phyloP scores from a whole-genome alignment of 2,888 invertebrate species.

The Agrypnus murinus region DNA sequence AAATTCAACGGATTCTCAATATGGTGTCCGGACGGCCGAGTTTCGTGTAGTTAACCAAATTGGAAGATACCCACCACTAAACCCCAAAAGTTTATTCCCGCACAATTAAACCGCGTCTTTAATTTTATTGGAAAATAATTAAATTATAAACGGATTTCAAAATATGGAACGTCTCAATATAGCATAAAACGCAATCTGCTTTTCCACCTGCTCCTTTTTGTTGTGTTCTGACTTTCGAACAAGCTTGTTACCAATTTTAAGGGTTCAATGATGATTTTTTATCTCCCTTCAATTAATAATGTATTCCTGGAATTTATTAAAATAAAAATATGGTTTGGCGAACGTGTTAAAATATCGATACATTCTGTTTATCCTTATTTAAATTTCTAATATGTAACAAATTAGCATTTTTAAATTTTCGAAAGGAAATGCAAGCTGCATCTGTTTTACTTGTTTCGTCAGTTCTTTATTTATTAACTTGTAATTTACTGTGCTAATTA shows the following conservation, averaged over 20 bases:
- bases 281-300: no score
- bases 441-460: constrained; percentile 18
- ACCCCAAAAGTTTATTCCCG: constrained; percentile 8
- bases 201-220: constrained; percentile 14
- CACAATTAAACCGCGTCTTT: constrained; percentile 31
- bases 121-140: constrained; percentile 35
- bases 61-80: constrained; percentile 24
- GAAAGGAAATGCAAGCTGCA: constrained; percentile 32
- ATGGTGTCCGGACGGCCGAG: constrained; percentile 61
- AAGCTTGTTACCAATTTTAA: not conserved
- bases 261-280: not conserved
- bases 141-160: constrained; percentile 34
- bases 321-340: not conserved
- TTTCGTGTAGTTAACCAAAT: constrained; percentile 50
- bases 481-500: constrained; percentile 36
- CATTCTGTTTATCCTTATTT: constrained; percentile 13
- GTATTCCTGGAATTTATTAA: no score
- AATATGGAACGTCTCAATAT: constrained; percentile 32
- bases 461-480: constrained; percentile 33
- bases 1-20: constrained; percentile 69
- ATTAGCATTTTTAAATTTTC: constrained; percentile 30
- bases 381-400: not conserved
- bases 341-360: not conserved
- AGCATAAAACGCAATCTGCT: not conserved
- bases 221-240: not conserved